Percentiles rank a stretch among this genome's conserved stretches.
Evolutionary conservation across 2,797 vertebrate genomes (phyloP).

Genomic region (Phalloptychus januarius): DNA sequence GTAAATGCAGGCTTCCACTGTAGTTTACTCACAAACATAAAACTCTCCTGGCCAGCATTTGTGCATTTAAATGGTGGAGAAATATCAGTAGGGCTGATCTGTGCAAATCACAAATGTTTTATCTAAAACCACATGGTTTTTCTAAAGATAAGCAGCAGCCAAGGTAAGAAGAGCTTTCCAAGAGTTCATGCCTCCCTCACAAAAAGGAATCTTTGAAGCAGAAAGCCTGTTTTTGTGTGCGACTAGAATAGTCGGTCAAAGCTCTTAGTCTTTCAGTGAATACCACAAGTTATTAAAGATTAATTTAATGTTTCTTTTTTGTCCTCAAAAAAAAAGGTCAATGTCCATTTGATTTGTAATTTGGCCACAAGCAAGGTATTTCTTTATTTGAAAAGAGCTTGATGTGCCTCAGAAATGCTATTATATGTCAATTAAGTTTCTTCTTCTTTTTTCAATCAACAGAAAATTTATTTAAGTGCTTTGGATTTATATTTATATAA

Average conservation of each 20-base stretch:
- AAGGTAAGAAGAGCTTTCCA: slow-evolving; percentile 5
- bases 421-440: slow-evolving; percentile 12
- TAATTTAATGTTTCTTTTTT: neutral
- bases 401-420: slow-evolving; percentile 25
- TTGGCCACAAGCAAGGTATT: slow-evolving; percentile 22
- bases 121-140: slow-evolving; percentile 8
- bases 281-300: slow-evolving; percentile 19
- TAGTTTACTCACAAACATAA: slow-evolving; percentile 18
- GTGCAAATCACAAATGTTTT: slow-evolving; percentile 12
- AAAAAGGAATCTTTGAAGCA: slow-evolving; percentile 10
- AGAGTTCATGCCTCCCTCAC: slow-evolving; percentile 10
- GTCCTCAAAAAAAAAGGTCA: slow-evolving; percentile 2
- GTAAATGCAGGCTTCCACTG: slow-evolving; percentile 25
- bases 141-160: slow-evolving; percentile 10
- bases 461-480: slow-evolving; percentile 13
- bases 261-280: slow-evolving; percentile 9
- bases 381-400: slow-evolving; percentile 29
- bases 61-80: slow-evolving; percentile 22
- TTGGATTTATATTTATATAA: slow-evolving; percentile 11
- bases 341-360: slow-evolving; percentile 39
- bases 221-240: slow-evolving; percentile 22
- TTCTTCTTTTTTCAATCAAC: slow-evolving; percentile 16
- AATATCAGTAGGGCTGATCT: slow-evolving; percentile 10
- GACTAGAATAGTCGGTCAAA: slow-evolving; percentile 23
- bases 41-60: slow-evolving; percentile 23